phyloP scores from a whole-genome alignment of 2,888 invertebrate species.

The Torymus auratus region DNA sequence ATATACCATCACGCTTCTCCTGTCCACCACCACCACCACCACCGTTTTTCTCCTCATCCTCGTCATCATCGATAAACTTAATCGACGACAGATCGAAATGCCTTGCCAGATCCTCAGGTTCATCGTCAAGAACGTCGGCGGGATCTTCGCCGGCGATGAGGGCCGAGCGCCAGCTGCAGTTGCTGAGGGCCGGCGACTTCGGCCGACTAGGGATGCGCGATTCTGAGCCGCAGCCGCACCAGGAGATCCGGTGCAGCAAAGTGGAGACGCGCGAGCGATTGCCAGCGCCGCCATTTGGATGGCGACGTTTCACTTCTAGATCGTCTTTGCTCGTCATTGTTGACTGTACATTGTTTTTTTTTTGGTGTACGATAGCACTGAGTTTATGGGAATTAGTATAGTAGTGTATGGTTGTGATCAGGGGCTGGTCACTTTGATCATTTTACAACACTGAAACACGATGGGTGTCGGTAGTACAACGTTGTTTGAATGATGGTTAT shows the following conservation, averaged over 20 bases:
- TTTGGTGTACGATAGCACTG: not conserved
- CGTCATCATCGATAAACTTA: slow-evolving; percentile 74
- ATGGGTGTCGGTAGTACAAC: no score
- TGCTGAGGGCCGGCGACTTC: slow-evolving; percentile 56
- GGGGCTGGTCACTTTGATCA: no score
- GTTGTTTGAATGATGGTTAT: no score
- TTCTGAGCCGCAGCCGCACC: slow-evolving; percentile 68
- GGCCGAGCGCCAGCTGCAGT: slow-evolving; percentile 60
- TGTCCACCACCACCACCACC: not conserved
- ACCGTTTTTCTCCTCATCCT: slow-evolving; percentile 58
- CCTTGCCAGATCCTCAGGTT: slow-evolving; percentile 63
- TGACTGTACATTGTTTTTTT: not conserved
- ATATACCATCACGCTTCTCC: not conserved
- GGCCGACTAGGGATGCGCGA: slow-evolving; percentile 42
- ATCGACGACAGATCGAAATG: slow-evolving; percentile 72
- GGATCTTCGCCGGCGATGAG: slow-evolving; percentile 61
- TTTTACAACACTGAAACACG: no score
- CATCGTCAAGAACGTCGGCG: slow-evolving; percentile 16
- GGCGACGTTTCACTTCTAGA: slow-evolving; percentile 12
- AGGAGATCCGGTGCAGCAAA: slow-evolving; percentile 68
- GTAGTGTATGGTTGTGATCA: no score
- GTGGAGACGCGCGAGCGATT: slow-evolving; percentile 61
- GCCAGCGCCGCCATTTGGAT: slow-evolving; percentile 12
- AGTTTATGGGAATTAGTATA: no score
- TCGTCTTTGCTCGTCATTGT: slow-evolving; percentile 31